Evolutionary conservation across 2,888 invertebrate genomes (phyloP).

Genomic region (Dryobotodes eremita): DNA sequence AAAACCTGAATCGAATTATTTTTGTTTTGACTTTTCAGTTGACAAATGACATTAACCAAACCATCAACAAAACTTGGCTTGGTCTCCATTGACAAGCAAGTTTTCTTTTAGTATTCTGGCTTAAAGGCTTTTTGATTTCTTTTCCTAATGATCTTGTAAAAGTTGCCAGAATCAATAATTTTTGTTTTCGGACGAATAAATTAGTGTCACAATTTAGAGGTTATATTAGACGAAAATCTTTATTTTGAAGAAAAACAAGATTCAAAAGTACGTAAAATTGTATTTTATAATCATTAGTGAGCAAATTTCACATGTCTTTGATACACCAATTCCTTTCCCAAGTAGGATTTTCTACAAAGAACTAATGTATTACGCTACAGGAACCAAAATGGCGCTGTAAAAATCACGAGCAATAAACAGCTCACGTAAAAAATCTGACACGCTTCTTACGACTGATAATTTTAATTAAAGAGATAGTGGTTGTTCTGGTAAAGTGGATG

Average conservation of each 20-base stretch:
- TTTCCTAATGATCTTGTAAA: background rate
- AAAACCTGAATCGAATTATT: background rate
- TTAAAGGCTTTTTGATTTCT: background rate
- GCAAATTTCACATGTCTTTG: background rate
- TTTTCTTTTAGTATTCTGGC: background rate
- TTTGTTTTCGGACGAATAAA: constrained; percentile 53
- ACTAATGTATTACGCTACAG: constrained; percentile 11
- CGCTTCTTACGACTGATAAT: constrained; percentile 73
- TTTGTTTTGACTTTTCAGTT: constrained; percentile 30
- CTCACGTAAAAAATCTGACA: constrained; percentile 67
- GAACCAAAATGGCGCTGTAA: constrained; percentile 79
- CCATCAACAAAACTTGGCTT: background rate
- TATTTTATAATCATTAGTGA: background rate
- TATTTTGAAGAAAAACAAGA: constrained; percentile 45
- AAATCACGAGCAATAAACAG: constrained; percentile 68
- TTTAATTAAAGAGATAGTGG: constrained; percentile 71
- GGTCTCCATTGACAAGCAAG: background rate
- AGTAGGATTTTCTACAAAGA: constrained; percentile 5
- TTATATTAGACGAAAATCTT: constrained; percentile 38
- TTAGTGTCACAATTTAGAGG: constrained; percentile 59
- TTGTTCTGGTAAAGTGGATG: constrained; percentile 84
- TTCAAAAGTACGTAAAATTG: constrained; percentile 43
- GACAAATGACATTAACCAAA: background rate
- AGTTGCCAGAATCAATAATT: background rate
- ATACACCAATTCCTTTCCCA: background rate